Conservation (phyloP, 1,140 invertebrate species). For the Eulimnadia texana region DNA sequence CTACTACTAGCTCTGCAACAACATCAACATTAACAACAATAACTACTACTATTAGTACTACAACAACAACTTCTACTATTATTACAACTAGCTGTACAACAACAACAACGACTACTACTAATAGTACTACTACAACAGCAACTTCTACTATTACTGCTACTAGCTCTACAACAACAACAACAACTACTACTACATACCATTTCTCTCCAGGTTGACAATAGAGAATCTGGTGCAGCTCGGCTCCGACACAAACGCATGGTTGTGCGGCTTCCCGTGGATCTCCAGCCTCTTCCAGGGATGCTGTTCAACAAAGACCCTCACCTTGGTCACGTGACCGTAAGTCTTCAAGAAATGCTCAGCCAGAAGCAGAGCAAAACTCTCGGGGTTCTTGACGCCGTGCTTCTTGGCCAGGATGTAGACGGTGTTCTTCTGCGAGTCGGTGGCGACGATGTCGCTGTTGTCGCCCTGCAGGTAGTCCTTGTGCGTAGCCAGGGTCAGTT, state of each 20-base stretch:
- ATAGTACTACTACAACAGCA: too few species aligned
- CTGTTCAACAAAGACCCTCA: slow-evolving; percentile 46
- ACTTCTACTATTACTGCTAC: too few species aligned
- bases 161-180: too few species aligned
- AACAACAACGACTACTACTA: too few species aligned
- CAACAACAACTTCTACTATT: too few species aligned
- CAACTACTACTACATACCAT: too few species aligned
- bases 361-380: slow-evolving; percentile 51
- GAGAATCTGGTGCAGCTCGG: slow-evolving; percentile 45
- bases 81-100: too few species aligned
- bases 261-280: slow-evolving; percentile 40
- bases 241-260: slow-evolving; percentile 54
- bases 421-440: slow-evolving; percentile 67
- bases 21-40: too few species aligned
- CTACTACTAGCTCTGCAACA: too few species aligned
- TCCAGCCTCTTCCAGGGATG: slow-evolving; percentile 56
- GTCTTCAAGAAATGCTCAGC: slow-evolving; percentile 53
- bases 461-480: slow-evolving; percentile 38
- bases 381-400: slow-evolving; percentile 49
- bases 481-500: slow-evolving; percentile 47
- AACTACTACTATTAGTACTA: too few species aligned
- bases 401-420: slow-evolving; percentile 63
- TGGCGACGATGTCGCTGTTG: slow-evolving; percentile 37
- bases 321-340: slow-evolving; percentile 51
- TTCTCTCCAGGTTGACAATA: slow-evolving; percentile 42